Conservation (phyloP, 1,140 invertebrate species). For the Bombyx mori region DNA sequence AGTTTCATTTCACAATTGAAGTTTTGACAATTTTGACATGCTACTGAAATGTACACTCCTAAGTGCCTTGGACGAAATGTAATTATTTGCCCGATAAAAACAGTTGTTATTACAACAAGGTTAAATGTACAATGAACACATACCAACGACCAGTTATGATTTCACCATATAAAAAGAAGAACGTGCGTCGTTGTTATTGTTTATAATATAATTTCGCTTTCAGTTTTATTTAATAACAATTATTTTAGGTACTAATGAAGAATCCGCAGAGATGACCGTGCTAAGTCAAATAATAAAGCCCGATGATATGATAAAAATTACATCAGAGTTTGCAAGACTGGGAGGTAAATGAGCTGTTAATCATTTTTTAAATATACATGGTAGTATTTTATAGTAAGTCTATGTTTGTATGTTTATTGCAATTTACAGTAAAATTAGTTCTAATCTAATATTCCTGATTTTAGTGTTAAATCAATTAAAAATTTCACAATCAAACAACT, state of each 20-base stretch:
- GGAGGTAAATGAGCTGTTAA: constrained; percentile 43
- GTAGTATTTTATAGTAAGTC: too few species aligned
- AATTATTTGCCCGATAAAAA: too few species aligned
- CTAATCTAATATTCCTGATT: too few species aligned
- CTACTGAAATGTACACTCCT: too few species aligned
- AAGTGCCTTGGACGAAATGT: too few species aligned
- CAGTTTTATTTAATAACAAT: constrained; percentile 1
- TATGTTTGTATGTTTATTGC: too few species aligned
- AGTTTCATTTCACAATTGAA: too few species aligned
- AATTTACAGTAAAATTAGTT: too few species aligned
- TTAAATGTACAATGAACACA: constrained; percentile 1
- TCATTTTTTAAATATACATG: too few species aligned
- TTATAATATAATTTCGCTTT: constrained; percentile 2
- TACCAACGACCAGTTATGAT: constrained; percentile 5
- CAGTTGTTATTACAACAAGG: constrained; percentile 1
- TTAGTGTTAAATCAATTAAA: too few species aligned
- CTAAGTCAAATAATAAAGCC: constrained; percentile 50
- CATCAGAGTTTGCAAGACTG: constrained; percentile 66
- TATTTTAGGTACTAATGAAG: constrained; percentile 14
- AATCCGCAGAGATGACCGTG: constrained; percentile 29
- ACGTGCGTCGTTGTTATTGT: constrained; percentile 13
- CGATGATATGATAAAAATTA: constrained; percentile 58
- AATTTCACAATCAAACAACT: too few species aligned
- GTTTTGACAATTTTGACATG: too few species aligned
- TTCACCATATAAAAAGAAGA: constrained; percentile 1